These are phyloP conservation scores for Gila orcuttii DNA, from an alignment of 2,113 vertebrate genomes.

Conservation along the genomic window DNA sequence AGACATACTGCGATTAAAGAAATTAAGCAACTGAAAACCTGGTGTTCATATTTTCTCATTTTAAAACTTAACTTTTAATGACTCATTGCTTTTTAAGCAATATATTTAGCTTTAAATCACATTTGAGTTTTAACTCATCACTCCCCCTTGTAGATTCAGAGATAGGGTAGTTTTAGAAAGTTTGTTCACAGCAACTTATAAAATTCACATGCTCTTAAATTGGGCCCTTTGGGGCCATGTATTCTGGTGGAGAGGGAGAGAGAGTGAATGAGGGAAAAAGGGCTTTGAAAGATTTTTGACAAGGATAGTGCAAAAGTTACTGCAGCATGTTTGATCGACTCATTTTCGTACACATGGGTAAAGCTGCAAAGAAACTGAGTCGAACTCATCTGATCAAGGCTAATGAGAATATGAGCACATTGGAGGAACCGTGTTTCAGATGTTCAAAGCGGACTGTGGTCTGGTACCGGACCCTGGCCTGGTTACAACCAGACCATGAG, in stretches of 20 bases:
- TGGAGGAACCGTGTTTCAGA: background rate
- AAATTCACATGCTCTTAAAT: constrained; percentile 75
- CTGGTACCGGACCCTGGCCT: no score
- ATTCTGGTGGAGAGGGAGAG: constrained; percentile 47
- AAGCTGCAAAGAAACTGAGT: constrained; percentile 59
- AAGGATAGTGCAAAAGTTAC: constrained; percentile 39
- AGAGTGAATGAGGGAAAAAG: constrained; percentile 28
- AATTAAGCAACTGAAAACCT: constrained; percentile 7
- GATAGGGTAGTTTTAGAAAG: constrained; percentile 53
- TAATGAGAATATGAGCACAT: constrained; percentile 66
- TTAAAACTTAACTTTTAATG: constrained; percentile 15
- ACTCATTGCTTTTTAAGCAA: constrained; percentile 28
- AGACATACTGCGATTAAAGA: constrained; percentile 42
- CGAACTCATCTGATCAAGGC: constrained; percentile 68
- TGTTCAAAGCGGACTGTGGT: background rate
- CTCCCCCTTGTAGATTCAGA: constrained; percentile 53
- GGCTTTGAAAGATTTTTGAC: constrained; percentile 45
- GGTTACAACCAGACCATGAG: no score
- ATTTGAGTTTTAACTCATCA: constrained; percentile 38
- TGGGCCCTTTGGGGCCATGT: constrained; percentile 75
- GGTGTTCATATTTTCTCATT: background rate
- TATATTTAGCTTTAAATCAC: background rate
- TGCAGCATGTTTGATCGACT: constrained; percentile 44
- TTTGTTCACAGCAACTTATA: constrained; percentile 58
- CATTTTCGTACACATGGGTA: constrained; percentile 1